Evolutionary conservation across 1,140 invertebrate species (phyloP).

Genomic region (Drosophila baimaii): DNA sequence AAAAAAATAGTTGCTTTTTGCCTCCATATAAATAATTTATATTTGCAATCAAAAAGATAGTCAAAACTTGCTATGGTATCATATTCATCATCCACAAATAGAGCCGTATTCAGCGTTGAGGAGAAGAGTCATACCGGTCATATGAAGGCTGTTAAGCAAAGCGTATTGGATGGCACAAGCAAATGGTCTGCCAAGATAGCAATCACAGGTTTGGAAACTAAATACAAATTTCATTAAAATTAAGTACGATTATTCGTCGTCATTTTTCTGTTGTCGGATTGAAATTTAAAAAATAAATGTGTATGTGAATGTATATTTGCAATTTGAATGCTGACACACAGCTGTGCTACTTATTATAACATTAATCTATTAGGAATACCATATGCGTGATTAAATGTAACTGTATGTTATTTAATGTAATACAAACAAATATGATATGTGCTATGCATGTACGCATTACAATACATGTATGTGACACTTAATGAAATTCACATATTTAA

Average conservation of each 20-base stretch:
- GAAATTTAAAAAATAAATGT: slow-evolving; percentile 30
- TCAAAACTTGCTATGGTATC: slow-evolving; percentile 35
- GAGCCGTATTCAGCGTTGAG: slow-evolving; percentile 97
- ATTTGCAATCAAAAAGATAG: slow-evolving; percentile 3
- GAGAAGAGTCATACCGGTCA: slow-evolving; percentile 96
- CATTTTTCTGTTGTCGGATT: slow-evolving; percentile 39
- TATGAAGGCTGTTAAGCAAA: slow-evolving; percentile 99
- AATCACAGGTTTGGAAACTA: slow-evolving; percentile 94
- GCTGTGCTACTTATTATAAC: slow-evolving; percentile 34
- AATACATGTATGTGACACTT: slow-evolving; percentile 37
- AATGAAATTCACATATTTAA: slow-evolving; percentile 25
- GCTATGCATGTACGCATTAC: slow-evolving; percentile 36
- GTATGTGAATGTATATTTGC: slow-evolving; percentile 58
- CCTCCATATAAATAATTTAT: neutral
- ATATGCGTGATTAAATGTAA: slow-evolving; percentile 38
- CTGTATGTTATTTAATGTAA: slow-evolving; percentile 14
- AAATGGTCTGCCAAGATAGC: slow-evolving; percentile 99
- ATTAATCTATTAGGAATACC: slow-evolving; percentile 16
- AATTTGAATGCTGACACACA: slow-evolving; percentile 45
- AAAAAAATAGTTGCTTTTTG: neutral
- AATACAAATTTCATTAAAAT: slow-evolving; percentile 68
- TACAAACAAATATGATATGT: slow-evolving; percentile 20
- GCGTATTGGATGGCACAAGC: slow-evolving; percentile 99
- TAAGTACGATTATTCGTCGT: slow-evolving; percentile 37
- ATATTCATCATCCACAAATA: slow-evolving; percentile 84